Conservation (phyloP, 2,113 vertebrate genomes). For the Desmodus rotundus region DNA sequence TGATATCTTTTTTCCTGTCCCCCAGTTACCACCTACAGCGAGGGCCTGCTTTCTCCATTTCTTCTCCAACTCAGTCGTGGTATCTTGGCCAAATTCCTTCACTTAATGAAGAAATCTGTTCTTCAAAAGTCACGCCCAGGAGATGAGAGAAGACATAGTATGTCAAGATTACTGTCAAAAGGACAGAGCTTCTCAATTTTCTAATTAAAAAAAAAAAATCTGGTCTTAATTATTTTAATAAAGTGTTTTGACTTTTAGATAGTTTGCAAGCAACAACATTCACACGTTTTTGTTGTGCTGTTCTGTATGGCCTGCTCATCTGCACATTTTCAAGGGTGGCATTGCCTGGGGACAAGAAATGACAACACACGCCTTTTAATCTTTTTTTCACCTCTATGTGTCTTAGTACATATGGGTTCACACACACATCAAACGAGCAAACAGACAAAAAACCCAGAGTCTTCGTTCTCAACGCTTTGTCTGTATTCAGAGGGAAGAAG, state of each 20-base stretch:
- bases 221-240: background rate
- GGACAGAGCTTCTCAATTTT: background rate
- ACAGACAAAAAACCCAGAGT: background rate
- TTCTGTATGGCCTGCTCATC: background rate
- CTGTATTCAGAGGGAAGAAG: background rate
- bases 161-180: background rate
- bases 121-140: background rate
- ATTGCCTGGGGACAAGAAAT: background rate
- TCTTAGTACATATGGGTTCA: background rate
- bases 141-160: background rate
- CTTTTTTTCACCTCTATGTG: background rate
- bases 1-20: background rate
- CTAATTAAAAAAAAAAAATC: background rate
- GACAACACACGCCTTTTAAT: background rate
- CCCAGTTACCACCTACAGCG: background rate
- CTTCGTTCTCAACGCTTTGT: background rate
- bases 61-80: no score
- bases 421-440: background rate
- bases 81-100: background rate
- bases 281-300: background rate
- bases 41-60: background rate
- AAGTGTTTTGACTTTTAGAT: background rate
- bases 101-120: background rate
- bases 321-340: background rate
- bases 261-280: background rate